Evolutionary conservation across 2,888 invertebrate species (phyloP).

Genomic region (Agyllia agylla): DNA sequence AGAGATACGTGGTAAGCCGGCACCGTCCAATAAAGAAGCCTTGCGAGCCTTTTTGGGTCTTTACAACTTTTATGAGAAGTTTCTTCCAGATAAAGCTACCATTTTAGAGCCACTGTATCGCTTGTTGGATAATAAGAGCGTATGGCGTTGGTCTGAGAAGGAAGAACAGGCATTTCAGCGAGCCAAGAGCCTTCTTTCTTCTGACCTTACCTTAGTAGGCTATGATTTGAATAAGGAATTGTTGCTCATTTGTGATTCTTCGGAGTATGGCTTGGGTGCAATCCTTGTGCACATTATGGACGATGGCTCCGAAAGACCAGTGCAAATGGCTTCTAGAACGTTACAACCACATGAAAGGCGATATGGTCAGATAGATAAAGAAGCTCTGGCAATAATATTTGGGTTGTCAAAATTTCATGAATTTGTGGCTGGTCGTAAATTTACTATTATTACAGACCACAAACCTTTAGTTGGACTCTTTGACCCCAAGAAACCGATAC

Average conservation of each 20-base stretch:
- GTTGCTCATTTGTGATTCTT: conserved; percentile 50
- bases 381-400: conserved; percentile 19
- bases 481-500: conserved; percentile 9
- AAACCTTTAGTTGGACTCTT: not conserved
- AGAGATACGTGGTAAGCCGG: conserved; percentile 50
- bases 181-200: conserved; percentile 38
- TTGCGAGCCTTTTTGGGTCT: conserved; percentile 49
- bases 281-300: conserved; percentile 59
- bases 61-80: conserved; percentile 56
- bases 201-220: conserved; percentile 29
- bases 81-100: conserved; percentile 40
- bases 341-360: conserved; percentile 61
- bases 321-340: conserved; percentile 67
- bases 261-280: conserved; percentile 67
- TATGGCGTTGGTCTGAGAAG: conserved; percentile 5
- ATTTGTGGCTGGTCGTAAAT: conserved; percentile 1
- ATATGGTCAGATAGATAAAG: conserved; percentile 74
- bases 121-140: conserved; percentile 7
- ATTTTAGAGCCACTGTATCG: conserved; percentile 51
- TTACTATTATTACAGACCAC: conserved; percentile 13
- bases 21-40: conserved; percentile 34
- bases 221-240: conserved; percentile 6
- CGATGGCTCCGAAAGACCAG: conserved; percentile 63
- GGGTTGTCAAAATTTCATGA: conserved; percentile 29
- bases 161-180: conserved; percentile 6